A percentile compares a stretch with the other conserved stretches of the same genome.
Evolutionary conservation across 2,797 vertebrate species (phyloP).

Genomic region (Benthosema pterotum): DNA sequence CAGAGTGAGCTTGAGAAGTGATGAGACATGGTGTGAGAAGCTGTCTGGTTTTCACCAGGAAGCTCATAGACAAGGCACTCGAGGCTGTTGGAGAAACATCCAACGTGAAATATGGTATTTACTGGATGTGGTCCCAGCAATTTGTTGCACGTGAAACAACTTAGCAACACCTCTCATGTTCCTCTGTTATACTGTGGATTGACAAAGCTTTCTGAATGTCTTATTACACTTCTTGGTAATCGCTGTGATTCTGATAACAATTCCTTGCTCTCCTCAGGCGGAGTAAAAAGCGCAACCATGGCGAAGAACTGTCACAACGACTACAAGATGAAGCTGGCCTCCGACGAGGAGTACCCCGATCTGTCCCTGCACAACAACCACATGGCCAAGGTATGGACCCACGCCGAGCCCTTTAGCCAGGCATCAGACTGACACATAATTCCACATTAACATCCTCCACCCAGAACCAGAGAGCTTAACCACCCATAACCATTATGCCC

Average conservation of each 20-base stretch:
- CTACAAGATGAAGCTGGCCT: conserved; percentile 86
- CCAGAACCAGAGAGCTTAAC: background rate
- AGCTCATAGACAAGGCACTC: conserved; percentile 47
- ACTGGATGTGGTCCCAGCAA: too few relatives aligned
- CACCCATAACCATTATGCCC: background rate
- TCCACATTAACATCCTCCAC: background rate
- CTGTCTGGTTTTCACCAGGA: conserved; percentile 47
- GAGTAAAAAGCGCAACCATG: conserved; percentile 83
- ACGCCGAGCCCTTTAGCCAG: background rate
- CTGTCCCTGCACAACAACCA: conserved; percentile 92
- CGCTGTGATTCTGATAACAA: background rate
- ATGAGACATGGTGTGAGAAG: conserved; percentile 54
- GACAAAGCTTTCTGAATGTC: background rate
- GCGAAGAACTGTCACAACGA: conserved; percentile 92
- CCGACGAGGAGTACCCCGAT: conserved; percentile 90
- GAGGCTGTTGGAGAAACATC: conserved; percentile 39
- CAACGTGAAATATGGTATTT: conserved; percentile 39
- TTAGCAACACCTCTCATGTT: background rate
- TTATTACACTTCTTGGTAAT: background rate
- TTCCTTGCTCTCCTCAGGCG: conserved; percentile 55
- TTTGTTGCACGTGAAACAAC: too few relatives aligned
- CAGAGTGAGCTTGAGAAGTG: conserved; percentile 8
- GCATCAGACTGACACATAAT: background rate
- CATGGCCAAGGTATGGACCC: conserved; percentile 85
- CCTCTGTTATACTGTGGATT: background rate